Evolutionary conservation across 2,797 vertebrate genomes (phyloP).

Genomic region (Peromyscus nudipes): DNA sequence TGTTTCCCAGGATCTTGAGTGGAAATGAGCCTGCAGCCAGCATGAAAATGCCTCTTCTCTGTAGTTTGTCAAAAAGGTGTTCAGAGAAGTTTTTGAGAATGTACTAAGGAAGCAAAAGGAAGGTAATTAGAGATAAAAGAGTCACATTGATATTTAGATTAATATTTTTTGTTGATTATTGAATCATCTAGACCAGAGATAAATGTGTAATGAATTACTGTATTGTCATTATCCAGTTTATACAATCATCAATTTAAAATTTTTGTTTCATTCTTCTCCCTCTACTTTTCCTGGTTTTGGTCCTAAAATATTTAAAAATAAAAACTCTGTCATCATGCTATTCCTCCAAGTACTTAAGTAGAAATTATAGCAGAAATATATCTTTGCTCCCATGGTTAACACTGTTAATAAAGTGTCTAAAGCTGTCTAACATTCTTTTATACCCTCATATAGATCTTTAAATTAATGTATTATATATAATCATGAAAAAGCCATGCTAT

Average conservation of each 20-base stretch:
- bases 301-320: neutral
- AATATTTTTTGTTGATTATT: slow-evolving; percentile 8
- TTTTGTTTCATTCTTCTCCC: neutral
- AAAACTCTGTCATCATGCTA: neutral
- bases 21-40: neutral
- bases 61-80: neutral
- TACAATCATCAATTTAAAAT: neutral
- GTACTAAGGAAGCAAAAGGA: neutral
- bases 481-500: neutral
- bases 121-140: slow-evolving; percentile 17
- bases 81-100: neutral
- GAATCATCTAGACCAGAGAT: neutral
- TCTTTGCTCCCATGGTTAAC: slow-evolving; percentile 2
- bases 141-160: neutral
- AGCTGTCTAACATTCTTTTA: neutral
- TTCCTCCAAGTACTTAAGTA: neutral
- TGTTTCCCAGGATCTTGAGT: neutral
- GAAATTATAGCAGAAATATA: neutral
- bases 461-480: neutral
- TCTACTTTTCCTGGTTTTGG: neutral
- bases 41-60: neutral
- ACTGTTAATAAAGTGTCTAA: neutral
- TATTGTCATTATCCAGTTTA: neutral
- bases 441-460: neutral
- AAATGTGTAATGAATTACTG: neutral